phyloP scores from a whole-genome alignment of 2,888 invertebrate genomes.

The Saturnia japonica region DNA sequence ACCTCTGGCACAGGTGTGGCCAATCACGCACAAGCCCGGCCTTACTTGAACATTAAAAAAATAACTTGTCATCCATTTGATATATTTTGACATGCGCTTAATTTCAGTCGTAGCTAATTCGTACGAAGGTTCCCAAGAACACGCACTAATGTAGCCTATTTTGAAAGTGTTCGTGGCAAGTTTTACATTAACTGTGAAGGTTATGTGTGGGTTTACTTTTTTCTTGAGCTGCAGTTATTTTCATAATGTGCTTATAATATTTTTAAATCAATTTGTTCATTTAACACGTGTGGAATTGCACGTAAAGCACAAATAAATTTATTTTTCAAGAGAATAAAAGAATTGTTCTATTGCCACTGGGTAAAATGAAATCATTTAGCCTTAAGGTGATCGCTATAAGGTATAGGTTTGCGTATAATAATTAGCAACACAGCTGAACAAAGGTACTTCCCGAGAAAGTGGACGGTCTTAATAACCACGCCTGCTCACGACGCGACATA shows the following conservation, averaged over 20 bases:
- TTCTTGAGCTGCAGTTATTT: not conserved
- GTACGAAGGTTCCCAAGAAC: conserved; percentile 49
- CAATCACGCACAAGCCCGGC: conserved; percentile 44
- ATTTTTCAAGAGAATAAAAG: not conserved
- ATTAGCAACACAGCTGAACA: too few species aligned
- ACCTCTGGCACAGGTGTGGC: conserved; percentile 53
- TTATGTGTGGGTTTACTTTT: conserved; percentile 37
- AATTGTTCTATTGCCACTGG: not conserved
- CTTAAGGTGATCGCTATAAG: not conserved
- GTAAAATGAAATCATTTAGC: not conserved
- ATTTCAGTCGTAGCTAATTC: conserved; percentile 45
- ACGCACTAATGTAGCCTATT: conserved; percentile 39
- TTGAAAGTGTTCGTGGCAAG: conserved; percentile 39
- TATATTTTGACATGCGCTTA: conserved; percentile 49
- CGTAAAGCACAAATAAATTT: not conserved
- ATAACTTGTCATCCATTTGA: conserved; percentile 43
- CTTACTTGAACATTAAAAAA: conserved; percentile 40
- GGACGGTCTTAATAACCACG: too few species aligned
- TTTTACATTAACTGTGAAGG: conserved; percentile 34
- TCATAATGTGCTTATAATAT: not conserved
- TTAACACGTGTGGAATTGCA: not conserved
- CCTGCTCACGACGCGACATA: too few species aligned
- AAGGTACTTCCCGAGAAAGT: too few species aligned
- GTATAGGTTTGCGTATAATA: too few species aligned
- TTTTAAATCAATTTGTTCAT: not conserved